Evolutionary conservation across 2,113 vertebrate species (phyloP), one percentile per base, ranked within the genome.

Genomic region (Clinocottus analis): DNA sequence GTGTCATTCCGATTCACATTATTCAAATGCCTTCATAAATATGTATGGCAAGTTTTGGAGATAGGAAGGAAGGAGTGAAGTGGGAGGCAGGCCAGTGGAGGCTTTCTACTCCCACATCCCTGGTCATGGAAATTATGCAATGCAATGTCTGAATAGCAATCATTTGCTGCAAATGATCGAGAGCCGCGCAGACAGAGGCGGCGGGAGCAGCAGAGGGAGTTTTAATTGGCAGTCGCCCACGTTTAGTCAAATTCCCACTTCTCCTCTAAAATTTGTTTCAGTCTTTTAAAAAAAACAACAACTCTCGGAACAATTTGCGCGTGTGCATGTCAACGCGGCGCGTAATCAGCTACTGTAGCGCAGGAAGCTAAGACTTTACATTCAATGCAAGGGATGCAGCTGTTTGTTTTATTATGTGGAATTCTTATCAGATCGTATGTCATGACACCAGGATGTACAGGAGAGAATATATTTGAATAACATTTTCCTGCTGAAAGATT

Each of bases 1-100:
- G 89, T 89, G 76, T 88, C 87, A 91, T 91, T 92, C 81, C 39
- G 76, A 88, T 89, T 87, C 85, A 77, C 75, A 91, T 91, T 88
- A 93, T 91, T 91, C 85, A 91, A 91, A 93, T 91, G 25, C 29
- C 21, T 27, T 88, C 74, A 91, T 92, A 84, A 87, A 93, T 91
- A 93, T 93, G 77, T 80, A 93, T 92, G 77, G 49, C 0, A 29
- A 45, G 82, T 11, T 73, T 87, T 64, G 61, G 72, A 76, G 82
- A 88, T 85, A 75, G 85, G 71, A 55, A 83, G 80, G 29, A 73
- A 65, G 62, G 51, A 70, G 75, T 59, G 69, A 27, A 39, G 37
- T 75, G 78, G 72, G 66, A 77, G 69, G 83, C 80, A 83, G 82
- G 76, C 80, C 77, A 71, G 63, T 5, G 41, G 79, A 89, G 77